Base-by-base conservation (phyloP, 1,140 invertebrate genomes). In the Drosophila suzukii region DNA sequence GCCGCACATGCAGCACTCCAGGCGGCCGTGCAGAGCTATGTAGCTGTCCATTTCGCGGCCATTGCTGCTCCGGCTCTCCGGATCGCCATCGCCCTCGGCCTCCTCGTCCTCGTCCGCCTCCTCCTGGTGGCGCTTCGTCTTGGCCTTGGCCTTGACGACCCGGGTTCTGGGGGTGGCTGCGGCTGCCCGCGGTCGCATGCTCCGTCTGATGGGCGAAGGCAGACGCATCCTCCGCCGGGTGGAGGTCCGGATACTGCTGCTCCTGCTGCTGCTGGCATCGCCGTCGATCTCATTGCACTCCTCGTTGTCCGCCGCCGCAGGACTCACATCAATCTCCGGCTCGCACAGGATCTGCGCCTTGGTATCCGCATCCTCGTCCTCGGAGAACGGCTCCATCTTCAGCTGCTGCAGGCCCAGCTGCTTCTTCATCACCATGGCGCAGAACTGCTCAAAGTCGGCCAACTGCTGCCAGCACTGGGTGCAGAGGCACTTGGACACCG, bases 281-380 rank as follows among this genome's bases (percentile, higher is more conserved):
- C 46, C 34, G 15, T 77, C 75, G 56, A 77, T 78, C 51, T 61
- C 65, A 36, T 77, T 77, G 39, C 43, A 55, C 47, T 77, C 75
- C 27, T 51, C 44, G 20, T 49, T 57, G 27, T 63, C 47, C n/a
- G 51, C 39, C 4, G 49, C 32, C 7, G 56, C 17, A 2, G 66
- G 66, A 32, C 63, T 62, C 10, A 78, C 75, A 24, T 78, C 74
- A 36, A 78, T 78, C 55, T 78, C 65, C 4, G 75, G 75, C 30
- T 78, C 75, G 36, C 63, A 78, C 3, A 78, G 15, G 2, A 70
- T 72, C 12, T 72, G 68, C 4, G 68, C 59, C 39, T 72, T 71
- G 1, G 57, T 62, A 30, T 78, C 66, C 13, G 49, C 46, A 30
- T 63, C 65, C 24, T 68, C 65, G 15, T 54, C 34, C 10, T 76